phyloP scores from a whole-genome alignment of 2,888 invertebrate species.

The Busseola fusca region DNA sequence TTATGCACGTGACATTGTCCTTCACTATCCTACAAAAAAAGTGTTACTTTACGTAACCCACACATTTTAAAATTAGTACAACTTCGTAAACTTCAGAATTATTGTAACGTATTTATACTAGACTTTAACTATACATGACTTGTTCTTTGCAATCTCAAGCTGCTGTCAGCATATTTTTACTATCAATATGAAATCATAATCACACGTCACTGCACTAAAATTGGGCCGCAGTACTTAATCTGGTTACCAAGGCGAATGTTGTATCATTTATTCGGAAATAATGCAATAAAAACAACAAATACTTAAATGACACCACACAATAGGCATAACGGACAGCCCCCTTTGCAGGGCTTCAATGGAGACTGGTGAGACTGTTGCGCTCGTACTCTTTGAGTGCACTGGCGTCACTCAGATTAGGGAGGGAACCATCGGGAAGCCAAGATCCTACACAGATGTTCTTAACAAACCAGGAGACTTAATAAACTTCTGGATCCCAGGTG shows the following conservation, averaged over 20 bases:
- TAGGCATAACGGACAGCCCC: too few relatives aligned
- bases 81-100: neutral
- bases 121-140: neutral
- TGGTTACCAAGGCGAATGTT: neutral
- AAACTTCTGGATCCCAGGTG: too few relatives aligned
- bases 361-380: too few relatives aligned
- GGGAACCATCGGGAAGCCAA: too few relatives aligned
- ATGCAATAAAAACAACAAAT: neutral
- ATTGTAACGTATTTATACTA: neutral
- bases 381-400: too few relatives aligned
- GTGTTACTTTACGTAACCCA: neutral
- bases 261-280: neutral
- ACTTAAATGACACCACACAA: too few relatives aligned
- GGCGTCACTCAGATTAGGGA: too few relatives aligned
- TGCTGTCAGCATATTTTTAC: neutral
- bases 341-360: too few relatives aligned
- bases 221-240: neutral
- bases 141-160: neutral
- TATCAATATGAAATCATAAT: neutral
- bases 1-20: neutral
- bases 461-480: too few relatives aligned
- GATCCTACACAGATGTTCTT: too few relatives aligned
- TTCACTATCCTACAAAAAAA: neutral
- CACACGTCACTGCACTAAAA: neutral
- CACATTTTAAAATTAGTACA: neutral